phyloP scores from a whole-genome alignment of 2,113 vertebrate species.

The Anhinga anhinga region DNA sequence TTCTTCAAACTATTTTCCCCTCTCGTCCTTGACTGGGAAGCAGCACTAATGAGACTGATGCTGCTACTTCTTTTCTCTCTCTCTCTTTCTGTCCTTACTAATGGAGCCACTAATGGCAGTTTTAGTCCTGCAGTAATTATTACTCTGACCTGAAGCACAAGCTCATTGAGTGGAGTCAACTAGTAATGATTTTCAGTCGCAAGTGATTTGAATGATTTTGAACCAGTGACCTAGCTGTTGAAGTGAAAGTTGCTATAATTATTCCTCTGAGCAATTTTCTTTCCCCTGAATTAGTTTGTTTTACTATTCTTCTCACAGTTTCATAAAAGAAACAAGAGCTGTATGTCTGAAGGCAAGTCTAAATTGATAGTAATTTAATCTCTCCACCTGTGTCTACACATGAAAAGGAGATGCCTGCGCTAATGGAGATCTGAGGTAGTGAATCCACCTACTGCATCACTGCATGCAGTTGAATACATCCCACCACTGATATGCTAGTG shows the following conservation, averaged over 20 bases:
- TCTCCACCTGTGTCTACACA: background rate
- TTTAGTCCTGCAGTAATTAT: conserved; percentile 53
- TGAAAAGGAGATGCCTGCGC: background rate
- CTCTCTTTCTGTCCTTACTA: background rate
- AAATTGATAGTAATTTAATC: conserved; percentile 27
- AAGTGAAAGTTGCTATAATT: conserved; percentile 36
- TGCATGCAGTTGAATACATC: background rate
- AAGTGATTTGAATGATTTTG: conserved; percentile 56
- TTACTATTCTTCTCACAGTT: conserved; percentile 14
- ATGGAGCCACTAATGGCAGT: background rate
- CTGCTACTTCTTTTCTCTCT: background rate
- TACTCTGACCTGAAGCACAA: conserved; percentile 51
- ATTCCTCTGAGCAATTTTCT: conserved; percentile 45
- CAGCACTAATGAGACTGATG: background rate
- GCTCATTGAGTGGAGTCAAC: conserved; percentile 53
- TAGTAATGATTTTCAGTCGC: conserved; percentile 63
- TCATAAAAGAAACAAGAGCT: background rate
- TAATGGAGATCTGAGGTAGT: background rate
- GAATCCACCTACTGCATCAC: background rate
- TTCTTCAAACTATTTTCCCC: background rate
- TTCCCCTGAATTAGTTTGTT: conserved; percentile 9
- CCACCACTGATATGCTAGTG: background rate
- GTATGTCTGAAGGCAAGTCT: background rate
- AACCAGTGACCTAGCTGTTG: conserved; percentile 28
- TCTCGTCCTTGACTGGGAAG: background rate